Base-by-base conservation (phyloP, 1,140 invertebrate genomes). In the Leucophenga varia region DNA sequence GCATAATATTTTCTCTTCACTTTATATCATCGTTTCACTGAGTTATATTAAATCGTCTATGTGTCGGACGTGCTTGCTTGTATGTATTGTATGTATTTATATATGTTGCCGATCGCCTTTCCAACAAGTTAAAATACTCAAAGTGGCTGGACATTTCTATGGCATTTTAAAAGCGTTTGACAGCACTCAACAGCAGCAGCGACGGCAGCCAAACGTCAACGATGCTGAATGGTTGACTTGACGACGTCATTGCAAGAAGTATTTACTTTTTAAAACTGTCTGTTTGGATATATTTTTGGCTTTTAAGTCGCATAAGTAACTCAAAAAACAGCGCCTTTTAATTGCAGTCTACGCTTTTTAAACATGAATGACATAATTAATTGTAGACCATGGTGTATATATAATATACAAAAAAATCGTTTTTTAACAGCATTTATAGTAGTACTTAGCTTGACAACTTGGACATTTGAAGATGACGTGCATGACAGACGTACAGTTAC, bases 311-410 rank as follows among this genome's bases (percentile, higher is more conserved):
- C n/a, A n/a, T 31, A 18, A 43, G 35, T n/a, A 17, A 40, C 43
- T 13, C 32, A 16, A 35, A 16, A 35, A 52, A 64, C 65, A 68
- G 64, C 64, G 64, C 64, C 64, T 68, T 67, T 68, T 68, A 68
- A 68, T 68, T 68, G 64, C 64, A 68, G 55, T 54, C 49, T 55
- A 52, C 43, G 55, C 50, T 54, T 54, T 19, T 22, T n/a, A 16
- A 35, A 67, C 67, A 63, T 71, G 67, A 68, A 68, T 71, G 67
- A 71, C 67, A 71, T 71, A 71, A 71, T 71, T 71, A 71, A 71
- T 71, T 55, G 52, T 64, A 57, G 59, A 67, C 46, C n/a, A n/a
- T n/a, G n/a, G n/a, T n/a, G n/a, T n/a, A n/a, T n/a, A n/a, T n/a
- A n/a, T n/a, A n/a, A n/a, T n/a, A n/a, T n/a, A n/a, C n/a, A n/a